Evolutionary conservation across 2,113 vertebrate species (phyloP).

Genomic region (Oxygymnocypris stewartii): DNA sequence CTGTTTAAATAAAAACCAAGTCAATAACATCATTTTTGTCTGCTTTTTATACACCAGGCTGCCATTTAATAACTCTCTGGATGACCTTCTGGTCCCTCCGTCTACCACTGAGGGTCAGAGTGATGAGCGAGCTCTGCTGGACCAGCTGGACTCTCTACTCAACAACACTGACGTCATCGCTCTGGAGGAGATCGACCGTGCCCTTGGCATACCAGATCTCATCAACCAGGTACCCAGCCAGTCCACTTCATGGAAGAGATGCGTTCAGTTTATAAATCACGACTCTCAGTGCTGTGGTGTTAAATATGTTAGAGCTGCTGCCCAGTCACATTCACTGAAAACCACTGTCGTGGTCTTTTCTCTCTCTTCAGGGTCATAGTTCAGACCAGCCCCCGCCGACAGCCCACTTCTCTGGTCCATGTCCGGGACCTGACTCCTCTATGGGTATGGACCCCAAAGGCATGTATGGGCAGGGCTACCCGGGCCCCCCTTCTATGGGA

Average conservation of each 20-base stretch:
- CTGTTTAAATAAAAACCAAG: not conserved
- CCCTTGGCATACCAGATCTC: conserved; percentile 94
- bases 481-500: conserved; percentile 80
- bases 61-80: conserved; percentile 82
- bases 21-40: not conserved
- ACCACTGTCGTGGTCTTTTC: not conserved
- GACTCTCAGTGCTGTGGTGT: not conserved
- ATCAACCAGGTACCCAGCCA: conserved; percentile 83
- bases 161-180: conserved; percentile 90
- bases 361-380: conserved; percentile 76
- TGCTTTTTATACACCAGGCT: conserved; percentile 70
- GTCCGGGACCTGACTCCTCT: conserved; percentile 76
- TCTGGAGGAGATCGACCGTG: conserved; percentile 94
- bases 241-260: conserved; percentile 34
- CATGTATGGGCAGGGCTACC: conserved; percentile 84
- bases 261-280: not conserved
- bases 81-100: conserved; percentile 86
- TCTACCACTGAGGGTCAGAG: conserved; percentile 85
- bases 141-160: conserved; percentile 92
- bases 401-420: conserved; percentile 79
- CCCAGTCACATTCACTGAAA: not conserved
- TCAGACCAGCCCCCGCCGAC: conserved; percentile 76
- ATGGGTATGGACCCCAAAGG: conserved; percentile 88
- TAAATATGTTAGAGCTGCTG: not conserved
- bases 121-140: conserved; percentile 89